Evolutionary conservation across 53 echinoderm and acorn worm genomes (phyloP), one percentile per base, ranked within the genome.

Genomic region (Holothuria leucospilota): DNA sequence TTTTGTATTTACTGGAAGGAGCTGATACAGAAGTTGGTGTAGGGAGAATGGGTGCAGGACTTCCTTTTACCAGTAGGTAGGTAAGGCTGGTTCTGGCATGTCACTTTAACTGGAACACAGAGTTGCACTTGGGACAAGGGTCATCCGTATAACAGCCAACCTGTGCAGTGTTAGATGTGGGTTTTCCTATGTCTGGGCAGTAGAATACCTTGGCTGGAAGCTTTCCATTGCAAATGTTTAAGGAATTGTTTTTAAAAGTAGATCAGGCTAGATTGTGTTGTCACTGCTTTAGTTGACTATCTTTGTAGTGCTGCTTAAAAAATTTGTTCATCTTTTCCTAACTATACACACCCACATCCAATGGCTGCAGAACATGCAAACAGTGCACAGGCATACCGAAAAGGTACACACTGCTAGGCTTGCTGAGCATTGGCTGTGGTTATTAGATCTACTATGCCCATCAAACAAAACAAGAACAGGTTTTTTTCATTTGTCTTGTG

Each of bases 391-490:
- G 82, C 82, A 81, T 62, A 81, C 82, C 62, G 82, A 62, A 63
- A 81, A 81, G 82, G 61, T 81, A 63, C 82, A 78, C 79, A 81
- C n/a, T n/a, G n/a, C n/a, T n/a, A n/a, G n/a, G n/a, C n/a, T n/a
- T 59, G 6, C 38, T 81, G 30, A 59, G 82, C 82, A 62, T 81
- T 81, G 62, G 82, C 82, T 20, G 82, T 81, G 63, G 82, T 81
- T 62, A 81, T 81, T 81, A 81, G 82, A 28, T 77, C 77, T 77
- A 81, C 63, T 81, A 34, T 81, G 82, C 82, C 82, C 63, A 81
- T 81, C 63, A 62, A 81, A 81, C 82, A 81, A 81, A 62, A 81
- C 60, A 59, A 81, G 82, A 81, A 81, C 61, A 62, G 82, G 82
- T 79, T 81, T 34, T 34, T 3, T 34, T 34, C 2, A 34, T 34